A percentile compares a stretch with the other conserved stretches of the same genome.
Evolutionary conservation across 2,888 invertebrate species (phyloP).

Genomic region (Coelopa pilipes): DNA sequence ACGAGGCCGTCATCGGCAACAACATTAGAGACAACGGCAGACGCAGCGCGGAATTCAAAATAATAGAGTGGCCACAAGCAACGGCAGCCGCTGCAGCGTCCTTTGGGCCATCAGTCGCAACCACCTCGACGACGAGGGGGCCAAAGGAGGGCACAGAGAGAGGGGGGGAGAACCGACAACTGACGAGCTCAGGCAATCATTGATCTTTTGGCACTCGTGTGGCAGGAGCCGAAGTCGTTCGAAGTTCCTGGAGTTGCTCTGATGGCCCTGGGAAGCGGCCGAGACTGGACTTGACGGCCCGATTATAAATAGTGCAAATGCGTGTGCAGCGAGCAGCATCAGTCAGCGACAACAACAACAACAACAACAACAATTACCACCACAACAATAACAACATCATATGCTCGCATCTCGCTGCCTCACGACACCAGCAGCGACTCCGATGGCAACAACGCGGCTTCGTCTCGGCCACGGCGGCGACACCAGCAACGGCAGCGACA

Average conservation of each 20-base stretch:
- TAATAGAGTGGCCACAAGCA: neutral
- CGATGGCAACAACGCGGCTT: too few relatives aligned
- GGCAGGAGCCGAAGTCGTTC: slow-evolving; percentile 13
- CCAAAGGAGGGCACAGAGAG: neutral
- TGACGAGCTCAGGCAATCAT: slow-evolving; percentile 24
- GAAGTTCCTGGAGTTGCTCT: neutral
- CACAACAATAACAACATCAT: slow-evolving; percentile 9
- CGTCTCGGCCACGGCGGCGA: slow-evolving; percentile 32
- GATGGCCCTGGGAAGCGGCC: slow-evolving; percentile 28
- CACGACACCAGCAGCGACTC: slow-evolving; percentile 19
- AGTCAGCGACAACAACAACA: neutral
- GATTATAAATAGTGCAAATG: slow-evolving; percentile 52
- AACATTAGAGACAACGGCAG: neutral
- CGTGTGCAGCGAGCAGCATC: slow-evolving; percentile 40
- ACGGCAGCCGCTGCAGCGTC: neutral
- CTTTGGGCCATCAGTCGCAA: neutral
- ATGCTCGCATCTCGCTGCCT: neutral
- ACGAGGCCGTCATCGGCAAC: neutral
- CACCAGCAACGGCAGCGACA: slow-evolving; percentile 37
- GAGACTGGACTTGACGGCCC: slow-evolving; percentile 17
- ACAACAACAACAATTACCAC: slow-evolving; percentile 1
- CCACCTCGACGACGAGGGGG: neutral
- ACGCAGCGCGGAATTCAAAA: neutral
- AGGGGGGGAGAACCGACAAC: neutral
- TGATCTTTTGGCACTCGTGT: slow-evolving; percentile 34